Evolutionary conservation across 2,888 invertebrate genomes (phyloP).

Genomic region (Brassicogethes aeneus): DNA sequence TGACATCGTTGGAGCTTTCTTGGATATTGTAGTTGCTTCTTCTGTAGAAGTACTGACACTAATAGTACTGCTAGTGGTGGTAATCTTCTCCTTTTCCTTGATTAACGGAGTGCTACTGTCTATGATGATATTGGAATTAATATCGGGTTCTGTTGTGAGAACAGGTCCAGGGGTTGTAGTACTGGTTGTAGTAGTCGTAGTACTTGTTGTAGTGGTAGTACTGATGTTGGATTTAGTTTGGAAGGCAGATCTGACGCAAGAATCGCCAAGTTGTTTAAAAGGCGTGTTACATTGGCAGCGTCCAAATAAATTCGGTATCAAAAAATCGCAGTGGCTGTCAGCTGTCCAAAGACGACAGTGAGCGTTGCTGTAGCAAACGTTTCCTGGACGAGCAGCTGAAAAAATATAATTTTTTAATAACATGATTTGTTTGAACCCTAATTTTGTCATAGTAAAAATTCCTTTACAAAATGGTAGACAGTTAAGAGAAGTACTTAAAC

Average conservation of each 20-base stretch:
- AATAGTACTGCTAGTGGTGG: constrained; percentile 2
- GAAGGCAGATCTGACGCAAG: constrained; percentile 48
- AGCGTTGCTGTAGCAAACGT: constrained; percentile 82
- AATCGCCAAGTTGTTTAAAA: constrained; percentile 54
- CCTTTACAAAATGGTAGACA: too few relatives aligned
- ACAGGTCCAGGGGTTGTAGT: constrained; percentile 22
- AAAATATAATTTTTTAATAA: background rate
- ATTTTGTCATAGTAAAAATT: too few relatives aligned
- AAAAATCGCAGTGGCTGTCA: constrained; percentile 80
- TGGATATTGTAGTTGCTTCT: constrained; percentile 1
- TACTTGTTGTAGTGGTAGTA: constrained; percentile 12
- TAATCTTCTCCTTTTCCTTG: constrained; percentile 7
- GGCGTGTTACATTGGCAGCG: constrained; percentile 73
- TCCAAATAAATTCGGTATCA: constrained; percentile 83
- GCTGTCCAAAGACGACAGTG: constrained; percentile 80
- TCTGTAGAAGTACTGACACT: background rate
- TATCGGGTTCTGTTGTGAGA: constrained; percentile 21
- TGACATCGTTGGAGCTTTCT: background rate
- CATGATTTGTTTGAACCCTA: too few relatives aligned
- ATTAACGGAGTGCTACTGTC: background rate
- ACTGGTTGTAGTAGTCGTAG: constrained; percentile 23
- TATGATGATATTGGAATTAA: constrained; percentile 15
- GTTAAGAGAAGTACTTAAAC: too few relatives aligned
- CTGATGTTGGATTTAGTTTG: constrained; percentile 31
- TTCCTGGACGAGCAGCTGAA: constrained; percentile 74